Evolutionary conservation across 2,888 invertebrate species (phyloP).

Genomic region (Chouioia cunea): DNA sequence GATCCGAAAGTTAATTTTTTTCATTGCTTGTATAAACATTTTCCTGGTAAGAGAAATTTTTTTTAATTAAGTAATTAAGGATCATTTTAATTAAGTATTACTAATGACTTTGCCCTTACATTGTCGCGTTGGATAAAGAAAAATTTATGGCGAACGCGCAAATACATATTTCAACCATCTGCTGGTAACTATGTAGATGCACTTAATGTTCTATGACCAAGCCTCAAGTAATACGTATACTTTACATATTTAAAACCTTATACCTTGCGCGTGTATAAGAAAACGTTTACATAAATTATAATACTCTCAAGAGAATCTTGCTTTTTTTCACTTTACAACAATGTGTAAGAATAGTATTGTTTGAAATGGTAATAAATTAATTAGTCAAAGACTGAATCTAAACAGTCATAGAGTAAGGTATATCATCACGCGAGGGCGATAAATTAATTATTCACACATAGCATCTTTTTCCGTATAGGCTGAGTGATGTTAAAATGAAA

Average conservation of each 20-base stretch:
- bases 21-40: too few species aligned
- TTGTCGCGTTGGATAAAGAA: too few species aligned
- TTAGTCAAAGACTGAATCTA: conserved; percentile 28
- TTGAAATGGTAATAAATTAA: conserved; percentile 29
- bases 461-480: not conserved
- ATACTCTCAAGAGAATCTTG: not conserved
- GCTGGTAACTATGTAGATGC: not conserved
- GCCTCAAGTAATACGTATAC: conserved; percentile 37
- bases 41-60: too few species aligned
- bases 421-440: conserved; percentile 31
- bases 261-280: conserved; percentile 2
- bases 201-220: conserved; percentile 18
- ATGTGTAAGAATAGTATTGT: conserved; percentile 1
- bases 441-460: conserved; percentile 37
- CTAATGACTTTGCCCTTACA: too few species aligned
- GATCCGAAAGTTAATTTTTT: too few species aligned
- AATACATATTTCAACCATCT: too few species aligned
- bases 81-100: too few species aligned
- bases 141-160: too few species aligned
- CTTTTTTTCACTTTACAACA: not conserved
- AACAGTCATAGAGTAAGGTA: conserved; percentile 9
- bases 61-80: too few species aligned
- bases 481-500: conserved; percentile 28
- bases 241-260: conserved; percentile 4
- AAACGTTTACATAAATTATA: conserved; percentile 36